Base-by-base conservation (phyloP, 2,113 vertebrate genomes). In the Leuciscus idus region DNA sequence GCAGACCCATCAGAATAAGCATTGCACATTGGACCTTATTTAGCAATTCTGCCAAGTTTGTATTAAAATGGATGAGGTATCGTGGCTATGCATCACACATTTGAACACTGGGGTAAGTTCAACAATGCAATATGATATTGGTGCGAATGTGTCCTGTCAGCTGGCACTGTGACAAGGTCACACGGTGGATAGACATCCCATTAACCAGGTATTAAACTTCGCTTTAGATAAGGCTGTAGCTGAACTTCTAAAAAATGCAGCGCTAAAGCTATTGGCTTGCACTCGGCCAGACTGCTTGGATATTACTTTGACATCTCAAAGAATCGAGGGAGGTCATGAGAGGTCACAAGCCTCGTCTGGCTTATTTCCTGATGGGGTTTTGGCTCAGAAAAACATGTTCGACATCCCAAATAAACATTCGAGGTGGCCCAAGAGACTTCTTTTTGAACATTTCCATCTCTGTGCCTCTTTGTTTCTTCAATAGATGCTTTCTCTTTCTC, bases 191-290 rank as follows among this genome's bases (percentile, higher is more conserved):
- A 95, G 93, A 95, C 94, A 93, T 92, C 91, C 92, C 91, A 93
- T 95, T 94, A 95, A 94, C 94, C 92, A 90, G 90, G 93, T 94
- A 93, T 94, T 95, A 95, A 95, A 93, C 92, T 90, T 89, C 94
- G 93, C 93, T 95, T 94, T 94, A 95, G 95, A 93, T 92, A 95
- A 94, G 94, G 94, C 78, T 7, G 74, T 23, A 6, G 93, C 95
- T 92, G 89, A 80, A 90, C 87, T 93, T 94, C 94, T 94, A 95
- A 94, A 92, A 94, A 91, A 75, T 93, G 94, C 93, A 92, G 93
- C 87, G 39, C 91, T 91, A 77, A 74, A 76, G 89, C 91, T 93
- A 94, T 95, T 91, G 1, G 83, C 93, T 95, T 95, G 93, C 92
- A 84, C 87, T 89, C 90, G 13, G 7, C 84, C 87, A 84, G 85